Evolutionary conservation across 92 coral and sea anemone genomes (phyloP).

Genomic region (Epizoanthus stellaris): DNA sequence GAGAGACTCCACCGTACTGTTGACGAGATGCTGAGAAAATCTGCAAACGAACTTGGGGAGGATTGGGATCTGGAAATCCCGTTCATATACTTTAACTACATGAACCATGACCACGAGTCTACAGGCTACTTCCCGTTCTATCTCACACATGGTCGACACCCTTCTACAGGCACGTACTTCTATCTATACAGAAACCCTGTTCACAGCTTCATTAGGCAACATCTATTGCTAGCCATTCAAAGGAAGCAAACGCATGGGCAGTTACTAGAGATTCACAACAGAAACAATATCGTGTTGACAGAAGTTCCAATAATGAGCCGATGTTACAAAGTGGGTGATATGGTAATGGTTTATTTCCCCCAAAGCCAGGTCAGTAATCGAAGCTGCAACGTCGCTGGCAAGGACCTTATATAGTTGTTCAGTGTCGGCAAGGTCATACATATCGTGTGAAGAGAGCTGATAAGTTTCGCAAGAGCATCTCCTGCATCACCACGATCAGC

Average conservation of each 20-base stretch:
- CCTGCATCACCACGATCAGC: constrained; percentile 51
- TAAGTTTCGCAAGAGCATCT: constrained; percentile 39
- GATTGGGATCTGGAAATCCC: constrained; percentile 59
- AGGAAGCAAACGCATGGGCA: constrained; percentile 40
- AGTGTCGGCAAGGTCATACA: constrained; percentile 51
- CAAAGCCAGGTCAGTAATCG: constrained; percentile 28
- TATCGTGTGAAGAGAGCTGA: constrained; percentile 37
- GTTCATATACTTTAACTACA: constrained; percentile 50
- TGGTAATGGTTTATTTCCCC: constrained; percentile 40
- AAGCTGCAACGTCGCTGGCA: constrained; percentile 50
- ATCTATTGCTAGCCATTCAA: constrained; percentile 45
- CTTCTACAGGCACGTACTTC: constrained; percentile 48
- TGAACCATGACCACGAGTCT: constrained; percentile 58
- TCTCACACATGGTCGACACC: constrained; percentile 39
- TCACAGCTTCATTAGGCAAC: constrained; percentile 44
- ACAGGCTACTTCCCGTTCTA: constrained; percentile 68
- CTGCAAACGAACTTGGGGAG: constrained; percentile 37
- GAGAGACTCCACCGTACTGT: constrained; percentile 57
- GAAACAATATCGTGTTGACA: constrained; percentile 33
- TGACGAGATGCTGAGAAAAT: constrained; percentile 42
- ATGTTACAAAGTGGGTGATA: constrained; percentile 49
- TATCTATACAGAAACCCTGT: background rate
- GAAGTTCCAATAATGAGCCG: constrained; percentile 1
- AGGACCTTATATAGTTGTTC: constrained; percentile 30
- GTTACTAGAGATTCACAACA: constrained; percentile 23